A percentile compares a stretch with the other conserved stretches of the same genome.
Conservation (phyloP, 2,888 invertebrate genomes). For the Microplitis manilae region DNA sequence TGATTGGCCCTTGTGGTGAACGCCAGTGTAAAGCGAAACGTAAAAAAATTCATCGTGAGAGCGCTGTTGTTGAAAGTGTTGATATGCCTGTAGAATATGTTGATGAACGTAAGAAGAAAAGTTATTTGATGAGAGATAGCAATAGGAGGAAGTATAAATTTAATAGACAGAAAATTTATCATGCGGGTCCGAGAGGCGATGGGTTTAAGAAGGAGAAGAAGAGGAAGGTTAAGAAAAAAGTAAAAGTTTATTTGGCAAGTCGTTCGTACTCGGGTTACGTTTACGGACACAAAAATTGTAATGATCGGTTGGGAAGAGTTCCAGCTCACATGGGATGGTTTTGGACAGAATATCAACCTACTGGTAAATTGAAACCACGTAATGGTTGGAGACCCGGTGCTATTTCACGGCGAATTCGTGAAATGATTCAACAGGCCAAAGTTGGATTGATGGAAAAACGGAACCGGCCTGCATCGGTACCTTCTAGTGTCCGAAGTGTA, state of each 20-base stretch:
- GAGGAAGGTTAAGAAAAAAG: constrained; percentile 41
- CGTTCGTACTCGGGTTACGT: constrained; percentile 59
- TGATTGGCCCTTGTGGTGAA: constrained; percentile 59
- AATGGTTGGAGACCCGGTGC: constrained; percentile 68
- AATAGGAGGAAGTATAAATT: background rate
- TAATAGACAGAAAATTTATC: background rate
- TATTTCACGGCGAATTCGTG: constrained; percentile 54
- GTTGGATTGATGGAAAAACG: constrained; percentile 46
- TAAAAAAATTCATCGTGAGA: constrained; percentile 26
- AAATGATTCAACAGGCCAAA: constrained; percentile 55
- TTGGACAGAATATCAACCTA: constrained; percentile 58
- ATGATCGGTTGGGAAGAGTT: constrained; percentile 56
- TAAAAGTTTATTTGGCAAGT: constrained; percentile 63
- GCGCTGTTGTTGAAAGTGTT: background rate
- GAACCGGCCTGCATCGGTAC: constrained; percentile 41
- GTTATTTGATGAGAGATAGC: constrained; percentile 6
- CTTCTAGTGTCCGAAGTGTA: constrained; percentile 40
- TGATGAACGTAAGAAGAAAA: background rate
- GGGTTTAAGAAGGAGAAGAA: constrained; percentile 45
- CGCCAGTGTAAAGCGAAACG: constrained; percentile 55
- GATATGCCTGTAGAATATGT: background rate
- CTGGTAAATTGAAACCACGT: constrained; percentile 58
- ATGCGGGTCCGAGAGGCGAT: constrained; percentile 48
- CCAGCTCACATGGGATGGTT: constrained; percentile 69
- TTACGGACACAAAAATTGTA: constrained; percentile 63